Conservation (phyloP, 2,888 invertebrate genomes). For the Drosophila rubida region DNA sequence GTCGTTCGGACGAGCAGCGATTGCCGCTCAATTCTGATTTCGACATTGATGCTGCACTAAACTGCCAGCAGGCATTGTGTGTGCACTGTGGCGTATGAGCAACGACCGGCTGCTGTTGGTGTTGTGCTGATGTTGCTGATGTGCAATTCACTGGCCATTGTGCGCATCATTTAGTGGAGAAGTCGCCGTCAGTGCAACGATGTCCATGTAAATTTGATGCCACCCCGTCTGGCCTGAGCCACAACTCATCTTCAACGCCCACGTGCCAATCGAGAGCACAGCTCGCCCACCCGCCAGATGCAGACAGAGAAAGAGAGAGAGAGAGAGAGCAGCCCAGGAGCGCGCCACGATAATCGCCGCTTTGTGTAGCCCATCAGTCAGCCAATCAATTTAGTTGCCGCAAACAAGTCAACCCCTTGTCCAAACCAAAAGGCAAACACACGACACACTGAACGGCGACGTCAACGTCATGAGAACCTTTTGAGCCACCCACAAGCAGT, state of each 20-base stretch:
- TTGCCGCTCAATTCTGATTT: slow-evolving; percentile 27
- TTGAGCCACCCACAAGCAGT: slow-evolving; percentile 12
- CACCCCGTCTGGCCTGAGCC: slow-evolving; percentile 8
- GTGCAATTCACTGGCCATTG: slow-evolving; percentile 53
- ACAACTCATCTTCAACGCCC: slow-evolving; percentile 47
- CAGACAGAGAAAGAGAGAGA: background rate
- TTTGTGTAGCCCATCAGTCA: slow-evolving; percentile 53
- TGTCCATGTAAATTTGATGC: slow-evolving; percentile 61
- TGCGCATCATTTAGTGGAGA: slow-evolving; percentile 51
- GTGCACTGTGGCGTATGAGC: slow-evolving; percentile 48
- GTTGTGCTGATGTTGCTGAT: slow-evolving; percentile 5
- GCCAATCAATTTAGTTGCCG: slow-evolving; percentile 66
- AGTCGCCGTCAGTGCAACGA: slow-evolving; percentile 19
- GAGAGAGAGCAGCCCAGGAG: slow-evolving; percentile 17
- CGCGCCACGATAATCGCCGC: slow-evolving; percentile 51
- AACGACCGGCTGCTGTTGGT: slow-evolving; percentile 3
- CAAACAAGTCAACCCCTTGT: slow-evolving; percentile 48
- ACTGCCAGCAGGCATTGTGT: slow-evolving; percentile 25
- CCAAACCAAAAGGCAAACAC: slow-evolving; percentile 27
- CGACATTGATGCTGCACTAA: slow-evolving; percentile 28
- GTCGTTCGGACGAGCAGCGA: slow-evolving; percentile 23
- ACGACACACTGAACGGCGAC: slow-evolving; percentile 19
- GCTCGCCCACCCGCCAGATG: slow-evolving; percentile 29
- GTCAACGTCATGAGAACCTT: slow-evolving; percentile 33
- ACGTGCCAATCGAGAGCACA: slow-evolving; percentile 58